These are phyloP conservation scores for Sipha flava DNA, from an alignment of 1,140 invertebrate species.

Conservation along the genomic window DNA sequence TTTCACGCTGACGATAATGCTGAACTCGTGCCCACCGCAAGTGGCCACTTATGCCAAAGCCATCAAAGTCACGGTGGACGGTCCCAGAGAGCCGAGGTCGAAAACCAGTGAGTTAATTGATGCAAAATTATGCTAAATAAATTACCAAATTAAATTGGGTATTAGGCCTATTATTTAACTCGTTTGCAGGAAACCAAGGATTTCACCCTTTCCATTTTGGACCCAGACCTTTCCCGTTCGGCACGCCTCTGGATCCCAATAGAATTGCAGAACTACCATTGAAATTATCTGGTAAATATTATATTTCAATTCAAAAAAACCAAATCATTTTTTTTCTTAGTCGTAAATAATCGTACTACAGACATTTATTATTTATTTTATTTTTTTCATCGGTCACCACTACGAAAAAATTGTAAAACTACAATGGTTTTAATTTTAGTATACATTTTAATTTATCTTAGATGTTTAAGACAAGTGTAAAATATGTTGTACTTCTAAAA, in stretches of 20 bases:
- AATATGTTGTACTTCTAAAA: too few species aligned
- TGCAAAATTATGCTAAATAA: background rate
- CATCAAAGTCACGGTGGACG: slow-evolving; percentile 97
- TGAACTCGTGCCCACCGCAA: slow-evolving; percentile 85
- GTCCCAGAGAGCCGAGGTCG: slow-evolving; percentile 89
- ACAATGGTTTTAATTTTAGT: too few species aligned
- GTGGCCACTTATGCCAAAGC: slow-evolving; percentile 94
- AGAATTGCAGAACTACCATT: slow-evolving; percentile 54
- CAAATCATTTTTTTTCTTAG: too few species aligned
- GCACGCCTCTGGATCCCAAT: slow-evolving; percentile 59
- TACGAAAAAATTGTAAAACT: too few species aligned
- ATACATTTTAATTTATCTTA: too few species aligned
- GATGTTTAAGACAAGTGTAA: too few species aligned
- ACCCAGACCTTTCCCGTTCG: slow-evolving; percentile 66
- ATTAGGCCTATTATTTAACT: slow-evolving; percentile 32
- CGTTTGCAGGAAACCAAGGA: slow-evolving; percentile 59
- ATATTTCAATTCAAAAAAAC: background rate
- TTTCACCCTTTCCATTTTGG: slow-evolving; percentile 82
- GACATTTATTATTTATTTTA: too few species aligned
- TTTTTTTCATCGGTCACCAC: too few species aligned
- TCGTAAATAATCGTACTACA: too few species aligned
- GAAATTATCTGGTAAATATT: slow-evolving; percentile 66
- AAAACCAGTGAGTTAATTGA: slow-evolving; percentile 82
- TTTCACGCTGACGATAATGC: slow-evolving; percentile 92
- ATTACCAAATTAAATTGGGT: slow-evolving; percentile 21